Base-by-base conservation (phyloP, 2,113 vertebrate genomes). In the Mohoua ochrocephala region DNA sequence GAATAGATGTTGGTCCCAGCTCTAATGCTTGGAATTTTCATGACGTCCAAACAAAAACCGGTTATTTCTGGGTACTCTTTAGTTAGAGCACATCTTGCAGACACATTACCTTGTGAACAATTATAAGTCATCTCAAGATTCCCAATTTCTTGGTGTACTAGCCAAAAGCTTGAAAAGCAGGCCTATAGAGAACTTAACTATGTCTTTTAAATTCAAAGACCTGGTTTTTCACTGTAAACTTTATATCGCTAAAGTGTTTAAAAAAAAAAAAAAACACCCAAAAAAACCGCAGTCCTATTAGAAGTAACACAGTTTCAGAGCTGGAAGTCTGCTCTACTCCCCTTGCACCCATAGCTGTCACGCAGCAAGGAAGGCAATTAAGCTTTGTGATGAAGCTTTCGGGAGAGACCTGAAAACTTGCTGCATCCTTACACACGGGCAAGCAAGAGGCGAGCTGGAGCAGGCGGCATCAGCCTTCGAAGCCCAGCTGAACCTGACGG, bases 151-250 rank as follows among this genome's bases (percentile, higher is more conserved):
- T 33, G 20, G 26, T 7, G 6, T 13, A 7, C 20, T 35, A 57
- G 23, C 8, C 33, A 75, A 63, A 71, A 56, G 26, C 7, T 24
- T 50, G 13, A 39, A 75, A 86, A 57, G 33, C 10, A 57, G 9
- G 12, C 6, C 7, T 47, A 57, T 0, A 1, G 10, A 63, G 15
- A 89, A 53, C 5, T 74, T 78, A 13, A 21, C 6, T 7, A 27
- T 1, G 8, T 6, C 30, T 14, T n/a, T 68, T 31, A n/a, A 67
- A 64, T 37, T 49, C 20, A 45, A 73, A 74, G 42, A 5, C 24
- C 4, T 22, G 2, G 0, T 5, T 69, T 83, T 77, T 22, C 45
- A 31, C 10, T 10, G 8, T 2, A 39, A 9, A 31, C 11, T 28
- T 65, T 61, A n/a, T 9, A 15, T 6, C 11, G 35, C 16, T 8